Percentiles rank a stretch among this genome's conserved stretches.
Evolutionary conservation across 2,113 vertebrate genomes (phyloP).

Genomic region (Serinus canaria): DNA sequence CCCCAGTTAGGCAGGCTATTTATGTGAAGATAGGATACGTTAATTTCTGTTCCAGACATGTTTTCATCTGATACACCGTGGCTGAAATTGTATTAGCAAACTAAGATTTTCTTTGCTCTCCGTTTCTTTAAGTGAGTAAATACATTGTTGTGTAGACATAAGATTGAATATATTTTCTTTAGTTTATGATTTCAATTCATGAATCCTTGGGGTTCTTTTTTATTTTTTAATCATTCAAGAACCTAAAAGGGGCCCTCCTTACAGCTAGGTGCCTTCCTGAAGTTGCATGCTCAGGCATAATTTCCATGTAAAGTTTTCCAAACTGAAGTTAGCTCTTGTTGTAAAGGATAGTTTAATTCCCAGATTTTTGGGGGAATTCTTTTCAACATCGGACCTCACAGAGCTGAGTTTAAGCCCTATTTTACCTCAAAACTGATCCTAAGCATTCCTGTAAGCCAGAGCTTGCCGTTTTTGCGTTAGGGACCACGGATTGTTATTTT

Average conservation of each 20-base stretch:
- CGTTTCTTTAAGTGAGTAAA: neutral
- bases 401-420: neutral
- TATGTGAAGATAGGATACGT: neutral
- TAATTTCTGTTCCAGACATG: neutral
- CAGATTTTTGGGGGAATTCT: neutral
- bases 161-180: neutral
- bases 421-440: neutral
- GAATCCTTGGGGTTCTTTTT: neutral
- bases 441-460: neutral
- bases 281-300: neutral
- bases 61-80: neutral
- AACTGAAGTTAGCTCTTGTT: neutral
- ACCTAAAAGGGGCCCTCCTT: fast-evolving
- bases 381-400: neutral
- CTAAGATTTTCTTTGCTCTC: neutral
- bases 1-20: neutral
- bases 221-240: neutral
- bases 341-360: neutral
- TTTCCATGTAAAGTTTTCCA: neutral
- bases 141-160: neutral
- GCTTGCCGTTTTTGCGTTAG: fast-evolving
- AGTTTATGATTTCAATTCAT: neutral
- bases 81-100: neutral
- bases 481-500: fast-evolving
- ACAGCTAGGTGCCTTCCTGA: neutral